phyloP scores from a whole-genome alignment of 2,797 vertebrate species.

The Etheostoma nigrum region DNA sequence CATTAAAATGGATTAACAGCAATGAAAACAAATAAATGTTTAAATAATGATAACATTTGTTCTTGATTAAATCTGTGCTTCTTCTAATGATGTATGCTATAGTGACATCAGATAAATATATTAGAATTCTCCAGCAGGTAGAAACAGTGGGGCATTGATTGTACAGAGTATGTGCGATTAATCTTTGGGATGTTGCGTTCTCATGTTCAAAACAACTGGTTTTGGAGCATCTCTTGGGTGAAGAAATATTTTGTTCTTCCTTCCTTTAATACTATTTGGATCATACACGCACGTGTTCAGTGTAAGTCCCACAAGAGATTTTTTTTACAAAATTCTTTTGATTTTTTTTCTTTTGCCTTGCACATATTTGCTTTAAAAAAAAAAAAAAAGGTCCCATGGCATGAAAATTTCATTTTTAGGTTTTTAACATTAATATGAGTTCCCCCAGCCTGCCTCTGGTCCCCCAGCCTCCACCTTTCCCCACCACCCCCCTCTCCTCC shows the following conservation, averaged over 20 bases:
- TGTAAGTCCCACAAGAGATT: neutral
- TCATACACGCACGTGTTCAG: neutral
- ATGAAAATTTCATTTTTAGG: too few species aligned
- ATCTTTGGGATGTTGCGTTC: neutral
- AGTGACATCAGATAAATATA: neutral
- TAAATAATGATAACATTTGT: neutral
- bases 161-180: neutral
- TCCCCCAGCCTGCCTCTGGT: too few species aligned
- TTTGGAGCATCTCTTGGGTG: neutral
- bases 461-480: too few species aligned
- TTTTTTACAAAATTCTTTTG: neutral
- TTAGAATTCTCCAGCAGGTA: neutral
- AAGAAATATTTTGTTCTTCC: neutral
- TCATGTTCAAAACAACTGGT: neutral
- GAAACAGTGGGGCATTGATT: conserved; percentile 12
- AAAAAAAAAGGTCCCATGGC: too few species aligned
- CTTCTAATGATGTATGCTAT: neutral
- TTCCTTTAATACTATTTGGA: neutral
- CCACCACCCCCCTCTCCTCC: too few species aligned
- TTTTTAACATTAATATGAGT: too few species aligned
- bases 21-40: neutral
- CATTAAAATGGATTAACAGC: neutral
- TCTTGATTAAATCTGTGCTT: neutral
- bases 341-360: neutral
- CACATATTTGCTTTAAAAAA: neutral